phyloP scores from a whole-genome alignment of 2,888 invertebrate genomes.

The Zootermopsis nevadensis region DNA sequence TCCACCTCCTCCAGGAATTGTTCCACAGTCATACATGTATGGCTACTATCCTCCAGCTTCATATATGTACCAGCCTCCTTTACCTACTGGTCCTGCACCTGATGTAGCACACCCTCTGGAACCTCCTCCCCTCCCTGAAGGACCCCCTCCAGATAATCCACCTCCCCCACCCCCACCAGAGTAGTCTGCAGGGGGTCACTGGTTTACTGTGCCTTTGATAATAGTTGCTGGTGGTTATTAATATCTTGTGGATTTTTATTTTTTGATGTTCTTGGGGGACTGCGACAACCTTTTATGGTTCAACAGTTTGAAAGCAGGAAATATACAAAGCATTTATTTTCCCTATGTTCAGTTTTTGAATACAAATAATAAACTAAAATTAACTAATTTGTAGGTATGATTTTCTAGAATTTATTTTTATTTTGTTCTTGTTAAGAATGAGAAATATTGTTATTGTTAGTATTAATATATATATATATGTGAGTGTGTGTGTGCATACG shows the following conservation, averaged over 20 bases:
- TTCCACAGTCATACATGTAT: constrained; percentile 56
- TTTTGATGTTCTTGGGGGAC: neutral
- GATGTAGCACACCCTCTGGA: constrained; percentile 41
- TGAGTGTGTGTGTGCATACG: no score
- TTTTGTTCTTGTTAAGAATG: neutral
- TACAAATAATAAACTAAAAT: neutral
- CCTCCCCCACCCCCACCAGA: constrained; percentile 71
- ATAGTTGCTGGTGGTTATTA: neutral
- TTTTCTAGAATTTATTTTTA: neutral
- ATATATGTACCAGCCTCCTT: constrained; percentile 57
- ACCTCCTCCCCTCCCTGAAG: constrained; percentile 67
- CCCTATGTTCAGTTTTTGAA: neutral
- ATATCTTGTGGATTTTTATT: neutral
- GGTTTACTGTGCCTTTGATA: neutral
- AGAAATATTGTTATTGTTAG: no score
- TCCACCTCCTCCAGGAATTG: constrained; percentile 26
- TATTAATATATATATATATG: no score
- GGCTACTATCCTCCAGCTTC: constrained; percentile 58
- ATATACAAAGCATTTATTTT: neutral
- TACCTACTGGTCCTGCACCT: constrained; percentile 42
- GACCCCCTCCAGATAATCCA: constrained; percentile 71
- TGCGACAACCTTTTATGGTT: neutral
- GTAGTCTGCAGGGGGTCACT: constrained; percentile 3
- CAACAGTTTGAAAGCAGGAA: neutral
- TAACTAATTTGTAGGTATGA: neutral